Base-by-base conservation (phyloP, 2,797 vertebrate genomes). In the Perodicticus potto region DNA sequence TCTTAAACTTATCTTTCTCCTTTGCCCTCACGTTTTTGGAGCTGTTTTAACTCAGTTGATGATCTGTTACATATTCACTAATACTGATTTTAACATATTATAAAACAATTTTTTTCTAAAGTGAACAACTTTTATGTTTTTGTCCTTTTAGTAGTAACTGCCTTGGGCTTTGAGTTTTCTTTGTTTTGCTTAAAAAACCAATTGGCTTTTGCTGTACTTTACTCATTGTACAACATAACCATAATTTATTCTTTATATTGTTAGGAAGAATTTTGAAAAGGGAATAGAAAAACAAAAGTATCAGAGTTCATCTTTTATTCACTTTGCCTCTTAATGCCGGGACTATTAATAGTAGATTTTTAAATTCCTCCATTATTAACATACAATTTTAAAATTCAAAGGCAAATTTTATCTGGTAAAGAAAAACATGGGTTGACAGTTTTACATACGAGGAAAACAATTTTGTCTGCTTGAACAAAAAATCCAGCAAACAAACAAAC, bases 21-120 rank as follows among this genome's bases (percentile, higher is more conserved):
- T 59, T 83, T 89, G 53, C 23, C 27, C 12, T 69, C 77, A 89
- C 13, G 59, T 20, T 80, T 77, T 65, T 32, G n/a, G 32, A 80
- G 11, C 91, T 93, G 45, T 93, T 96, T 93, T 91, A 86, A 61
- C 55, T 82, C 59, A 49, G 43, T 55, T 91, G 77, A 65, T 88
- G 14, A 76, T 57, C 29, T 40, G 37, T 77, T 82, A 65, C 72
- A 34, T 89, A 82, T 61, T 93, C 5, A 57, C 80, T 89, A 86
- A 92, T 93, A 77, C 37, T 57, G 23, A 69, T 82, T 89, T 91
- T 86, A 27, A 12, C 49, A 10, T 80, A 63, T 57, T 82, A 34
- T 92, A 63, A 85, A 73, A 88, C 6, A 5, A 92, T 73, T 29
- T 84, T 78, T 37, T 53, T 78, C 27, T 43, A 0, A 80, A 91